Evolutionary conservation across 2,113 vertebrate species (phyloP).

Genomic region (Grus americana): DNA sequence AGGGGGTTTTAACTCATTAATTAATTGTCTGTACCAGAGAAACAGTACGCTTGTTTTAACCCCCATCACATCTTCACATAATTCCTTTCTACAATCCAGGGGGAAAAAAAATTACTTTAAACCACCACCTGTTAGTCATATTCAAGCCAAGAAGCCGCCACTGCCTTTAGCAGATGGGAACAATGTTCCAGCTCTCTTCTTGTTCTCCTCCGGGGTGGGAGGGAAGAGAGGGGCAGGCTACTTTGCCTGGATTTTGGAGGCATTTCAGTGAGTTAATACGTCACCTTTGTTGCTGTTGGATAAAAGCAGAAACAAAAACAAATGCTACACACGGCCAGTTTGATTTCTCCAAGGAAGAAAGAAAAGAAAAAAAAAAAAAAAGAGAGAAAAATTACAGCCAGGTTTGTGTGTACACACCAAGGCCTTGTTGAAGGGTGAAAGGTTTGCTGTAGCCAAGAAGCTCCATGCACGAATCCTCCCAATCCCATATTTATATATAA

Average conservation of each 20-base stretch:
- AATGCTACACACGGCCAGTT: not conserved
- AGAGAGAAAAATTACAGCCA: not conserved
- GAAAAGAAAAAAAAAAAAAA: too few species aligned
- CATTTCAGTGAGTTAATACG: not conserved
- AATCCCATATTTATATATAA: not conserved
- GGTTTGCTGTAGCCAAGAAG: not conserved
- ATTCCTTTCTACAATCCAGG: not conserved
- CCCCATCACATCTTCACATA: not conserved
- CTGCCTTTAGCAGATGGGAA: not conserved
- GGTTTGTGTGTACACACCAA: not conserved
- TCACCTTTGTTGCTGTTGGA: not conserved
- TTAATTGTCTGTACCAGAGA: not conserved
- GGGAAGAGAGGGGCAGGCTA: not conserved
- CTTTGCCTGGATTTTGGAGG: not conserved
- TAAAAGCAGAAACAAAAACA: not conserved
- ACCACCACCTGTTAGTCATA: not conserved
- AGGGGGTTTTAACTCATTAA: not conserved
- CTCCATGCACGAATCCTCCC: not conserved
- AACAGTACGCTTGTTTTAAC: not conserved
- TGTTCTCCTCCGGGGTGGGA: not conserved
- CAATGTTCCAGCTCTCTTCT: too few species aligned
- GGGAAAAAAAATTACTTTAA: not conserved
- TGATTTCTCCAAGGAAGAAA: not conserved
- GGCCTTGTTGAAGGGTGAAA: not conserved
- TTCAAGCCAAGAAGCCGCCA: not conserved